Evolutionary conservation across 2,797 vertebrate species (phyloP).

Genomic region (Chaenodraco wilsoni): DNA sequence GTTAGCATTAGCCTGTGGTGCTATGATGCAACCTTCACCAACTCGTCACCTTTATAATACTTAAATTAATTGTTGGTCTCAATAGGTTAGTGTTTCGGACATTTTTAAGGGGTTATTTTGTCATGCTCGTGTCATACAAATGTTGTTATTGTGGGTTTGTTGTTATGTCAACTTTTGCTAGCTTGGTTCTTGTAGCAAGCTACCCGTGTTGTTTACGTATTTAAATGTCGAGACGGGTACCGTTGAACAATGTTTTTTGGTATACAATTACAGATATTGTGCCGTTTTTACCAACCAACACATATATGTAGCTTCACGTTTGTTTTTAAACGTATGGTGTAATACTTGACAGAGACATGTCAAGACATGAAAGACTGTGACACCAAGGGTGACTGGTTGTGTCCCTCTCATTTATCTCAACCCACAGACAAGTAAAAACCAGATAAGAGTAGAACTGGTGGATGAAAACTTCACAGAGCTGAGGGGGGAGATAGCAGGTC

Average conservation of each 20-base stretch:
- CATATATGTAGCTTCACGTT: not conserved
- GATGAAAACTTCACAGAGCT: slow-evolving; percentile 99
- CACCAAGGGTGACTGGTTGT: not conserved
- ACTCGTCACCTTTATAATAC: not conserved
- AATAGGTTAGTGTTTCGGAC: fast-evolving
- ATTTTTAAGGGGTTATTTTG: not conserved
- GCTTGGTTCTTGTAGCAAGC: slow-evolving; percentile 5
- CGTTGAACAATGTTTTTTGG: not conserved
- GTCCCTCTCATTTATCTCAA: slow-evolving; percentile 26
- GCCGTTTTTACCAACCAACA: not conserved
- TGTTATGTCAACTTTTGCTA: slow-evolving; percentile 45
- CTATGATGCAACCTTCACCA: slow-evolving; percentile 4
- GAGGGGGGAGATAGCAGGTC: slow-evolving; percentile 98
- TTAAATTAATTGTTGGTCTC: not conserved
- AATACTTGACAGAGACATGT: slow-evolving; percentile 1
- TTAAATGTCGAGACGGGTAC: not conserved
- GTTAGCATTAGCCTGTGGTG: slow-evolving; percentile 66
- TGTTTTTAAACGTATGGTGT: not conserved
- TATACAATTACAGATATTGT: not conserved
- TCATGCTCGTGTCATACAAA: not conserved
- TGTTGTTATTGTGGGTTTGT: slow-evolving; percentile 5
- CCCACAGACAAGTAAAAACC: slow-evolving; percentile 98
- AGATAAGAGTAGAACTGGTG: slow-evolving; percentile 99
- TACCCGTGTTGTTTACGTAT: slow-evolving; percentile 16
- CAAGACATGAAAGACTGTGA: not conserved